A percentile compares a stretch with the other conserved stretches of the same genome.
These are phyloP conservation scores for Theristicus caerulescens DNA, from an alignment of 2,113 vertebrate genomes.

Conservation along the genomic window DNA sequence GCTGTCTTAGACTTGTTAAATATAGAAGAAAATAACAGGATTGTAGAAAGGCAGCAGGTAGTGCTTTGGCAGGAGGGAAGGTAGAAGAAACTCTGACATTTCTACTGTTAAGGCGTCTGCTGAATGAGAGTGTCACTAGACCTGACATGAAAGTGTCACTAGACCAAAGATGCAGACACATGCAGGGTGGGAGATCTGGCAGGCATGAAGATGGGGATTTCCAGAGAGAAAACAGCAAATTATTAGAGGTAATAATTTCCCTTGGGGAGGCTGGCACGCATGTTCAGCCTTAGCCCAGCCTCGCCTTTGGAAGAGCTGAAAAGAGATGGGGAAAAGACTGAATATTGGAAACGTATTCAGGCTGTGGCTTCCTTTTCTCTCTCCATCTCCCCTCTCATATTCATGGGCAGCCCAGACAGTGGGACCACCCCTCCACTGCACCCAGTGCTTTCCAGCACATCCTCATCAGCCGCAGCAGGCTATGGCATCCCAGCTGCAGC, in stretches of 20 bases:
- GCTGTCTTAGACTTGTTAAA: constrained; percentile 9
- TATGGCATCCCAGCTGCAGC: not conserved
- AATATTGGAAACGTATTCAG: not conserved
- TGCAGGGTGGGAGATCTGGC: not conserved
- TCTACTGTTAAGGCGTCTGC: not conserved
- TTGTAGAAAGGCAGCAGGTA: not conserved
- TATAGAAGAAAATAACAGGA: not conserved
- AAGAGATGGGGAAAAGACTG: not conserved
- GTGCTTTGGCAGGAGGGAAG: not conserved
- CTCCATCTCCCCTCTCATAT: not conserved
- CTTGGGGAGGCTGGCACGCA: not conserved
- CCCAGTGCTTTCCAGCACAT: not conserved
- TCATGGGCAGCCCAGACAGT: not conserved
- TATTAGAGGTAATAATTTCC: not conserved
- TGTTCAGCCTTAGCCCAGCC: not conserved
- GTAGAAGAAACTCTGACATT: not conserved
- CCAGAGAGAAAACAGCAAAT: not conserved
- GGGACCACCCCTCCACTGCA: not conserved
- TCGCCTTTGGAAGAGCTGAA: not conserved
- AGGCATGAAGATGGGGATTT: not conserved
- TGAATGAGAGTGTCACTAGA: not conserved
- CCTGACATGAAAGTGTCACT: not conserved
- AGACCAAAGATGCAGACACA: not conserved
- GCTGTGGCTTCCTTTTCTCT: not conserved
- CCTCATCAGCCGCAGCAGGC: not conserved